Conservation (phyloP, 1,140 invertebrate species). For the Drosophila leontia region DNA sequence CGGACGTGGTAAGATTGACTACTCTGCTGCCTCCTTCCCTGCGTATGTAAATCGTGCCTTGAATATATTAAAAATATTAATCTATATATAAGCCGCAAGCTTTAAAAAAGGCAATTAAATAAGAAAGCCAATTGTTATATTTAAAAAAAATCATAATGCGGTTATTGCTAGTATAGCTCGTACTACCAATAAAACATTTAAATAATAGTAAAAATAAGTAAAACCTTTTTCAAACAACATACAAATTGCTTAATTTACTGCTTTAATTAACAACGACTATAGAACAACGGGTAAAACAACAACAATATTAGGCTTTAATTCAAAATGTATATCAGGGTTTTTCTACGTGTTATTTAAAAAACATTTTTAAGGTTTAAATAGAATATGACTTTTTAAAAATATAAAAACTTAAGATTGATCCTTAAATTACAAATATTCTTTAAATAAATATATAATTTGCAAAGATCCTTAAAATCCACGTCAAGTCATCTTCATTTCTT, state of each 20-base stretch:
- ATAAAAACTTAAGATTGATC: not conserved
- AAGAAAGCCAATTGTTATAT: not conserved
- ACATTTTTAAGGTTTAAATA: not conserved
- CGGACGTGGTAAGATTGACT: too few relatives aligned
- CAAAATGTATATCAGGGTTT: conserved; percentile 29
- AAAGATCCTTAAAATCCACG: too few relatives aligned
- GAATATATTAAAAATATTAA: not conserved
- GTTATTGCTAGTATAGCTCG: not conserved
- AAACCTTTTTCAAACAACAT: conserved; percentile 6
- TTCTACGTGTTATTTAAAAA: not conserved
- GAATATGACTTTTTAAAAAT: not conserved
- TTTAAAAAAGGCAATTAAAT: not conserved
- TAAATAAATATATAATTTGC: too few relatives aligned
- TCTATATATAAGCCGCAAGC: not conserved
- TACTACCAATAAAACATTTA: not conserved
- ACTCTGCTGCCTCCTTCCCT: too few relatives aligned
- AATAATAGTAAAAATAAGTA: not conserved
- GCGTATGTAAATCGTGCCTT: not conserved
- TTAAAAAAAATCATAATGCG: not conserved
- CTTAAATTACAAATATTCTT: too few relatives aligned
- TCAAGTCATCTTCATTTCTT: too few relatives aligned
- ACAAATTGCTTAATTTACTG: conserved; percentile 1
- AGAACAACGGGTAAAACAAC: conserved; percentile 11
- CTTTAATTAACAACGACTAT: conserved; percentile 5
- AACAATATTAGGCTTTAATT: conserved; percentile 15